These are phyloP conservation scores for Drosophila borealis DNA, from an alignment of 2,888 invertebrate species.

Conservation along the genomic window DNA sequence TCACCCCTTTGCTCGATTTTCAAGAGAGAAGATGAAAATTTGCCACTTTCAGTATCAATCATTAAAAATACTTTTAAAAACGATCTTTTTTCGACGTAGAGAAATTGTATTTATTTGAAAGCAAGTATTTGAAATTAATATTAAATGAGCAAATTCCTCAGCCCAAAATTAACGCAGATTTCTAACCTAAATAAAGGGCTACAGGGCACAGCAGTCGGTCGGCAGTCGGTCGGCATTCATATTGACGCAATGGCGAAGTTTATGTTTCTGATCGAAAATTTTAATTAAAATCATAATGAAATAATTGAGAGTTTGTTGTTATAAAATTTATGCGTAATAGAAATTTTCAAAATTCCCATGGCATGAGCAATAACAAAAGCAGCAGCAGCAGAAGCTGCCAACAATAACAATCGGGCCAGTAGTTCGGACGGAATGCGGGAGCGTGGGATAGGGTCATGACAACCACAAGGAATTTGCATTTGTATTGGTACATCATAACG, in stretches of 20 bases:
- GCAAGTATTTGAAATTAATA: slow-evolving; percentile 25
- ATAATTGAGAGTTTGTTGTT: slow-evolving; percentile 77
- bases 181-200: slow-evolving; percentile 12
- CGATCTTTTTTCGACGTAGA: neutral
- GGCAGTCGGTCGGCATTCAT: slow-evolving; percentile 13
- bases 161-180: slow-evolving; percentile 17
- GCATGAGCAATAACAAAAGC: slow-evolving; percentile 63
- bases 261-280: slow-evolving; percentile 68
- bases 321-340: slow-evolving; percentile 70
- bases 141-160: slow-evolving; percentile 20
- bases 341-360: slow-evolving; percentile 71
- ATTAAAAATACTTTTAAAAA: no score
- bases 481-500: slow-evolving; percentile 55
- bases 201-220: slow-evolving; percentile 11
- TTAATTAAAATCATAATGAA: slow-evolving; percentile 81
- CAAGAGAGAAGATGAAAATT: no score
- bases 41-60: no score
- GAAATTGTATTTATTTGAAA: neutral
- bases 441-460: slow-evolving; percentile 2
- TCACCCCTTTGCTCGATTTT: no score
- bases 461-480: slow-evolving; percentile 61
- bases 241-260: slow-evolving; percentile 33
- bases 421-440: neutral
- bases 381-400: slow-evolving; percentile 30
- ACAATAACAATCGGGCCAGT: slow-evolving; percentile 52